Percentiles rank a stretch among this genome's conserved stretches.
These are phyloP conservation scores for Coleophora deauratella DNA, from an alignment of 2,888 invertebrate species.

Conservation along the genomic window DNA sequence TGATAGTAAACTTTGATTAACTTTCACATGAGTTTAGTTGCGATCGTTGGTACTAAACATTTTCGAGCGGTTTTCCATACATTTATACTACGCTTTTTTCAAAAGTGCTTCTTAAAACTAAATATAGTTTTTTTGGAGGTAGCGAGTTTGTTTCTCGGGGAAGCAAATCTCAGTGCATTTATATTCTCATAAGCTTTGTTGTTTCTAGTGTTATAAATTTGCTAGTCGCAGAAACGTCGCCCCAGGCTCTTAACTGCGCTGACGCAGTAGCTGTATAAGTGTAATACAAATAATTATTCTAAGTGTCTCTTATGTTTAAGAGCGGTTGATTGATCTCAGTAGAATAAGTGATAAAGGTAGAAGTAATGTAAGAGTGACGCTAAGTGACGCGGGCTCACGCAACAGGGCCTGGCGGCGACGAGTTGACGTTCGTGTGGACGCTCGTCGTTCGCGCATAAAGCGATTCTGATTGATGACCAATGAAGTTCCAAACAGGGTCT, in stretches of 20 bases:
- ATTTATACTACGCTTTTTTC: slow-evolving; percentile 19
- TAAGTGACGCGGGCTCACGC: slow-evolving; percentile 20
- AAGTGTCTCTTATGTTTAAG: slow-evolving; percentile 23
- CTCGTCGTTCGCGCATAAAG: too few relatives aligned
- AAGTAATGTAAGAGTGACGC: slow-evolving; percentile 37
- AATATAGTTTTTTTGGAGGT: slow-evolving; percentile 9
- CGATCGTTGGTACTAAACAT: slow-evolving; percentile 9
- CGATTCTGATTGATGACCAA: too few relatives aligned
- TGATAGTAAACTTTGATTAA: slow-evolving; percentile 24
- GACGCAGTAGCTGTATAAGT: slow-evolving; percentile 28
- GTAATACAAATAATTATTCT: slow-evolving; percentile 25
- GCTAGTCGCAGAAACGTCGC: slow-evolving; percentile 6
- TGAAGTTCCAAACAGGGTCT: too few relatives aligned
- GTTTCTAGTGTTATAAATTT: slow-evolving; percentile 5
- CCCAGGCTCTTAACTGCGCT: slow-evolving; percentile 16
- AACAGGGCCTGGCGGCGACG: too few relatives aligned
- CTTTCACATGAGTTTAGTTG: slow-evolving; percentile 18
- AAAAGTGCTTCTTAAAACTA: slow-evolving; percentile 8
- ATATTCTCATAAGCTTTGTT: slow-evolving; percentile 15
- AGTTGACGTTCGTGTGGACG: too few relatives aligned
- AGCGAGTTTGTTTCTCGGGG: slow-evolving; percentile 6
- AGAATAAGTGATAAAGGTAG: slow-evolving; percentile 27
- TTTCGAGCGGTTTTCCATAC: slow-evolving; percentile 19
- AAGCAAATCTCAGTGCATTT: slow-evolving; percentile 15
- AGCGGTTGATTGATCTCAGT: slow-evolving; percentile 34